Base-by-base conservation (phyloP, 92 coral and sea anemone species). In the Parazoanthus atlanticus region DNA sequence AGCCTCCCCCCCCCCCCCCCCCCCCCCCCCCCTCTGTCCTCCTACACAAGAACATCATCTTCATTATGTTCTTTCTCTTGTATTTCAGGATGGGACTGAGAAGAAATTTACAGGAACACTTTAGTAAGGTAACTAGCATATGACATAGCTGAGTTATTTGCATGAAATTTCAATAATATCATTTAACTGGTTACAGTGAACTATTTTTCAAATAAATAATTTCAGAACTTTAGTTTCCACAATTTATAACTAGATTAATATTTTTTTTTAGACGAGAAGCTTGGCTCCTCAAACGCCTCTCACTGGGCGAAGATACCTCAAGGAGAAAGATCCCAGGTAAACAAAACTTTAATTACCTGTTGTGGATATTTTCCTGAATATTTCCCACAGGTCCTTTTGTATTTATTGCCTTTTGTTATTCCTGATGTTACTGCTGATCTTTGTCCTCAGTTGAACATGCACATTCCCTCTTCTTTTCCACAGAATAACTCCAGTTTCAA, bases 251-350 rank as follows among this genome's bases (percentile, higher is more conserved):
- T 43, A 32, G 19, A n/a, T 15, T 26, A n/a, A 3, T 61, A 23
- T 86, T 47, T 81, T 72, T 40, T 86, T 85, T 32, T 88, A 96
- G 99, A 95, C 98, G 26, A 95, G 89, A 89, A 96, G 99, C 80
- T 91, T 96, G 49, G 96, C 96, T 29, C 99, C 99, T 71, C 98
- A 94, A 38, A 96, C 99, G 0, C 99, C 99, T 28, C 87, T 96
- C 80, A 96, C 99, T 64, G 98, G 98, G 13, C 79, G 99, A 80
- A 89, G 99, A 21, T 96, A 96, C 80, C 86, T 96, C 66, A 96
- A 96, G 80, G 99, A 96, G 71, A 96, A 96, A 86, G 99, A 96
- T 87, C 99, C 98, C 49, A 95, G 91, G 99, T 96, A 52, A 52
- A 46, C 13, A 46, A 8, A 95, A 65, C 79, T 0, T 23, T 25